Evolutionary conservation across 2,797 vertebrate species (phyloP).

Genomic region (Lophotriccus pileatus): DNA sequence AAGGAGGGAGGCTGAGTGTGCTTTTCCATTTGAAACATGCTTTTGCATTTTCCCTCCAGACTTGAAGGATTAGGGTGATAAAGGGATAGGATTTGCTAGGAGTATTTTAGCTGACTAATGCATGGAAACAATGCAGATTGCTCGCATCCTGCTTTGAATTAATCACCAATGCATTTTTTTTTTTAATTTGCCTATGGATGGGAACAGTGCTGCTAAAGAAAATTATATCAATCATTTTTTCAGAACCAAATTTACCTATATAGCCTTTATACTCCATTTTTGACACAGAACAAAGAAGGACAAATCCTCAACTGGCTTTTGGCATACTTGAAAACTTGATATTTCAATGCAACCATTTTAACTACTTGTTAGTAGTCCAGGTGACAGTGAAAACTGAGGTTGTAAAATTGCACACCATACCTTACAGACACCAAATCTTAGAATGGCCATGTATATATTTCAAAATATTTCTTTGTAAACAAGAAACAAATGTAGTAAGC

Average conservation of each 20-base stretch:
- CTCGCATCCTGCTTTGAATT: background rate
- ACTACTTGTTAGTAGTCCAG: background rate
- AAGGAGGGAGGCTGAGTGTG: background rate
- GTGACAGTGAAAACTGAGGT: background rate
- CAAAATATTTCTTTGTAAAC: background rate
- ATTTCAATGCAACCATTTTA: background rate
- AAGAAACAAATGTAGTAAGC: background rate
- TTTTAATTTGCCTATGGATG: background rate
- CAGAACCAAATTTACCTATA: background rate
- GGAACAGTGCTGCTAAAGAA: background rate
- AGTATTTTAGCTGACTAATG: background rate
- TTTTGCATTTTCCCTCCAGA: slow-evolving; percentile 8
- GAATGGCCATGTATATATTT: background rate
- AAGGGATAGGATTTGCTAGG: slow-evolving; percentile 20
- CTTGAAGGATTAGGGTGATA: slow-evolving; percentile 32
- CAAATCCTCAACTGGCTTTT: background rate
- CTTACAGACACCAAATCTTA: background rate
- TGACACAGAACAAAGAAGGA: background rate
- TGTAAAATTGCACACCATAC: background rate
- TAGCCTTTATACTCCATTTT: background rate
- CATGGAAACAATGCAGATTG: slow-evolving; percentile 4
- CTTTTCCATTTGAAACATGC: background rate
- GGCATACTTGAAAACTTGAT: background rate
- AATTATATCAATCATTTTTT: background rate
- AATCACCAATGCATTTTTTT: background rate